These are phyloP conservation scores for Larimichthys crocea DNA, from an alignment of 2,113 vertebrate species.

Conservation along the genomic window DNA sequence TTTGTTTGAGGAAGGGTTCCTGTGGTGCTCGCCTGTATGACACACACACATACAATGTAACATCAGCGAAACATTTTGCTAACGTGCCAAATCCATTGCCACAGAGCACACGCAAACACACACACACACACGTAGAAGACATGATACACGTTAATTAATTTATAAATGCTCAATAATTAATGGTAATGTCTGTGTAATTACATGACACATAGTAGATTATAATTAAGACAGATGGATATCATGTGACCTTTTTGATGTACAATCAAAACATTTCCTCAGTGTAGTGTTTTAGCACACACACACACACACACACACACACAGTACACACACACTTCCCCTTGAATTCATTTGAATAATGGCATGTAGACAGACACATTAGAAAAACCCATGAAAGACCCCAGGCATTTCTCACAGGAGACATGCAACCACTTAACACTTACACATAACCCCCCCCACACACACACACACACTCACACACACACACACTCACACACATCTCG, in stretches of 20 bases:
- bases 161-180: slow-evolving; percentile 37
- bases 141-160: slow-evolving; percentile 38
- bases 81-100: slow-evolving; percentile 16
- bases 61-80: slow-evolving; percentile 17
- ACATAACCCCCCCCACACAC: background rate
- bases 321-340: slow-evolving; percentile 30
- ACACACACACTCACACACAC: slow-evolving; percentile 1
- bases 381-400: slow-evolving; percentile 48
- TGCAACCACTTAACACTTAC: slow-evolving; percentile 47
- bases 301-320: background rate
- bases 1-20: background rate
- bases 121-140: background rate
- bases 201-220: slow-evolving; percentile 12
- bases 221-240: slow-evolving; percentile 50
- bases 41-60: background rate
- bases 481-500: slow-evolving; percentile 4
- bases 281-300: background rate
- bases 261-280: slow-evolving; percentile 20
- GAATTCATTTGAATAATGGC: slow-evolving; percentile 73
- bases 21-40: slow-evolving; percentile 18
- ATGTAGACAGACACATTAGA: slow-evolving; percentile 69
- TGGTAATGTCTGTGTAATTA: slow-evolving; percentile 36
- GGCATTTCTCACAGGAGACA: slow-evolving; percentile 64
- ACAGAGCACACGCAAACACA: slow-evolving; percentile 11
- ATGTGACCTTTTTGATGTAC: slow-evolving; percentile 24